Conservation (phyloP, 2,113 vertebrate species). For the Charina bottae region DNA sequence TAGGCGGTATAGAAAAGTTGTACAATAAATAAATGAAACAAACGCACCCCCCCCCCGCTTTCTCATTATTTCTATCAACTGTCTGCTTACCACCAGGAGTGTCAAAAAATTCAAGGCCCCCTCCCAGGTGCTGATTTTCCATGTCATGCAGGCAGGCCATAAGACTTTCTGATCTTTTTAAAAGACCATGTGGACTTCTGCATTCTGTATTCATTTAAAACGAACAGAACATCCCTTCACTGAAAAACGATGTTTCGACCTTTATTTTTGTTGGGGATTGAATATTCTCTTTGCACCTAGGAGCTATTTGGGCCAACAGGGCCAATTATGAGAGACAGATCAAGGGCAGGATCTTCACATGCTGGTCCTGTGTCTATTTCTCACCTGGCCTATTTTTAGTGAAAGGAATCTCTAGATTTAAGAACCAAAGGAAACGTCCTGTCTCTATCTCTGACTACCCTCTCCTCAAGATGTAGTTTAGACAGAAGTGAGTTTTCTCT, state of each 20-base stretch:
- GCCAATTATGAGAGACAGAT: background rate
- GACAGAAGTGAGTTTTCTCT: background rate
- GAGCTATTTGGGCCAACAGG: background rate
- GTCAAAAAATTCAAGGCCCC: background rate
- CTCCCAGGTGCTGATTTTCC: background rate
- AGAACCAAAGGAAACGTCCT: background rate
- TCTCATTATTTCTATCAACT: background rate
- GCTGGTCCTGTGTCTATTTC: background rate
- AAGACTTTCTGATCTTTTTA: background rate
- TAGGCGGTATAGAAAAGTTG: background rate
- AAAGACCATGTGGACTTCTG: background rate
- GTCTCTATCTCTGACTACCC: background rate
- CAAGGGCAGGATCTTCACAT: background rate
- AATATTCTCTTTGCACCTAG: background rate
- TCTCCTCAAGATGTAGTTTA: background rate
- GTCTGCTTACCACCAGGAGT: background rate
- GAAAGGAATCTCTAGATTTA: background rate
- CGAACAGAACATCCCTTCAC: background rate
- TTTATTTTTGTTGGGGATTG: background rate
- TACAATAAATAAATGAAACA: background rate
- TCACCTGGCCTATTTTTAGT: background rate
- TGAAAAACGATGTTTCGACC: background rate
- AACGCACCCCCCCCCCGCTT: background rate
- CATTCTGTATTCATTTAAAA: background rate
- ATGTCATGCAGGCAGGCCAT: background rate